Percentiles rank a stretch among this genome's conserved stretches.
phyloP scores from a whole-genome alignment of 2,113 vertebrate genomes.

The Oncorhynchus keta region DNA sequence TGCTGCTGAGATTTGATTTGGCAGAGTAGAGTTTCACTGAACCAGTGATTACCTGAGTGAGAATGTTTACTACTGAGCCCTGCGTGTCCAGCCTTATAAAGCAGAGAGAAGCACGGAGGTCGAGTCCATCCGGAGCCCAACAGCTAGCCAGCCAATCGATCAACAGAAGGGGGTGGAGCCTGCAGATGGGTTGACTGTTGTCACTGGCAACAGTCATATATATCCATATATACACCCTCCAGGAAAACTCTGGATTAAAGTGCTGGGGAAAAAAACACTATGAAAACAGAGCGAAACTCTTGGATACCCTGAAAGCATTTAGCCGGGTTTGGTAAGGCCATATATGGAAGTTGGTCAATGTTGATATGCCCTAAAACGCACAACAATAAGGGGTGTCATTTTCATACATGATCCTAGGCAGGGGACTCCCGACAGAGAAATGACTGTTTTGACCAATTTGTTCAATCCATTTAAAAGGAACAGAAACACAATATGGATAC shows the following conservation, averaged over 20 bases:
- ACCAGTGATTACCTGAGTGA: constrained; percentile 7
- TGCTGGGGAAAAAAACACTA: constrained; percentile 38
- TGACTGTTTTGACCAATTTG: background rate
- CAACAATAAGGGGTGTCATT: too few species aligned
- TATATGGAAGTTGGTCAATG: too few species aligned
- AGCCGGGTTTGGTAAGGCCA: background rate
- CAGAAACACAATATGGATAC: too few species aligned
- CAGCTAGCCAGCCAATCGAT: constrained; percentile 53
- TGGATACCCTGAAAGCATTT: background rate
- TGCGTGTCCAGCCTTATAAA: constrained; percentile 63
- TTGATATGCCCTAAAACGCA: too few species aligned
- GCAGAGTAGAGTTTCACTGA: constrained; percentile 24
- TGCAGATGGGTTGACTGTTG: constrained; percentile 36
- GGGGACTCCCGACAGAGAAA: background rate
- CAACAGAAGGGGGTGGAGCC: constrained; percentile 63
- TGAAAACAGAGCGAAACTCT: constrained; percentile 3
- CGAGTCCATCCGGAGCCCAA: constrained; percentile 12
- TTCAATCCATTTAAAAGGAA: background rate
- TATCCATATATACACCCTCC: constrained; percentile 7
- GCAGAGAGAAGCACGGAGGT: constrained; percentile 31
- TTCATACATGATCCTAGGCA: too few species aligned
- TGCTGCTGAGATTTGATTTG: constrained; percentile 26
- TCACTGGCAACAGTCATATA: background rate
- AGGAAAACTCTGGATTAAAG: constrained; percentile 21
- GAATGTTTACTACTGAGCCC: constrained; percentile 56